Evolutionary conservation across 2,888 invertebrate species (phyloP).

Genomic region (Drosophila niveifrons): DNA sequence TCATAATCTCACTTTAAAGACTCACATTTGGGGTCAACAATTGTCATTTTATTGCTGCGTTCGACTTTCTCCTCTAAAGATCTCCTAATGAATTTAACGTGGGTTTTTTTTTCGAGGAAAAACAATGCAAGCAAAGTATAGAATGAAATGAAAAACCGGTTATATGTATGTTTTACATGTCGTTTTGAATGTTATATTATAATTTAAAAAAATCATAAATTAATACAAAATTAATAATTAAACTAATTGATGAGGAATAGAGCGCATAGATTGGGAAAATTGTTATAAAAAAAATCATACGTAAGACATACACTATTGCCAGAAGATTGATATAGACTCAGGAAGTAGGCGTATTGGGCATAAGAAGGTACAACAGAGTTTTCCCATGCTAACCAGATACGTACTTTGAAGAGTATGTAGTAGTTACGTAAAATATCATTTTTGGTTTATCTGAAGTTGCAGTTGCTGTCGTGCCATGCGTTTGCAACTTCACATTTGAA

Average conservation of each 20-base stretch:
- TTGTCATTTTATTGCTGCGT: background rate
- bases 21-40: background rate
- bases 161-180: conserved; percentile 34
- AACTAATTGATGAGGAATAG: conserved; percentile 73
- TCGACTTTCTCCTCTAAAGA: background rate
- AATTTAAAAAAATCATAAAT: conserved; percentile 82
- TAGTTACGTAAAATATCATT: conserved; percentile 72
- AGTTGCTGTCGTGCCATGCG: conserved; percentile 27
- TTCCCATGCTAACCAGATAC: conserved; percentile 16
- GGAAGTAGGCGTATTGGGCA: conserved; percentile 32
- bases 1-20: background rate
- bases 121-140: background rate
- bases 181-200: conserved; percentile 74
- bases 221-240: conserved; percentile 83
- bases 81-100: background rate
- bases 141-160: conserved; percentile 4
- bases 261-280: conserved; percentile 49
- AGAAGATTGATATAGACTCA: conserved; percentile 38
- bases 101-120: background rate
- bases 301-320: conserved; percentile 50
- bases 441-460: conserved; percentile 82
- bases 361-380: conserved; percentile 20
- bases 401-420: conserved; percentile 11
- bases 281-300: conserved; percentile 57
- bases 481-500: conserved; percentile 25